phyloP scores from a whole-genome alignment of 1,140 invertebrate species.

The Leptinotarsa defecta region DNA sequence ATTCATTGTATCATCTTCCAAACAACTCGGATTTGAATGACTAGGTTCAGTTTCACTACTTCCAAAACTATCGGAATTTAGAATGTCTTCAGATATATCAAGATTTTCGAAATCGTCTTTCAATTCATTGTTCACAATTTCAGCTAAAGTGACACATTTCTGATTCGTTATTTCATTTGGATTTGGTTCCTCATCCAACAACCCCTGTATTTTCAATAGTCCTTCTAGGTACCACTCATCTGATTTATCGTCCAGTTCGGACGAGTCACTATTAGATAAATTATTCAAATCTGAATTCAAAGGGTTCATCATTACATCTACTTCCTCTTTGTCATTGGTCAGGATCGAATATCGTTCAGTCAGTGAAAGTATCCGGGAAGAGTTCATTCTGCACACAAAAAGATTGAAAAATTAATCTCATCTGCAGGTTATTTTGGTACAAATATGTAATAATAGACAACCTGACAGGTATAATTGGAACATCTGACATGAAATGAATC shows the following conservation, averaged over 20 bases:
- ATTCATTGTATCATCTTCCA: not conserved
- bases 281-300: not conserved
- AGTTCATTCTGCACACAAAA: conserved; percentile 11
- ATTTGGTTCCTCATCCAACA: conserved; percentile 10
- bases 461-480: too few relatives aligned
- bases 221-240: not conserved
- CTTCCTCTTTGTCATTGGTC: not conserved
- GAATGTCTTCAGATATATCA: conserved; percentile 4
- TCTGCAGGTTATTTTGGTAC: too few relatives aligned
- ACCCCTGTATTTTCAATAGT: not conserved
- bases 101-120: conserved; percentile 24
- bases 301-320: conserved; percentile 3
- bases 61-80: not conserved
- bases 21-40: conserved; percentile 22
- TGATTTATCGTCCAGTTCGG: not conserved
- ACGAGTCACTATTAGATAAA: not conserved
- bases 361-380: conserved; percentile 7
- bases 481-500: too few relatives aligned
- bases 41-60: conserved; percentile 25
- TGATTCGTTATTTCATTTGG: conserved; percentile 25
- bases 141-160: conserved; percentile 22
- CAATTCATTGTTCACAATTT: conserved; percentile 28
- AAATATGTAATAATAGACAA: too few relatives aligned
- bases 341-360: not conserved
- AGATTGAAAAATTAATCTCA: too few relatives aligned